Evolutionary conservation across 2,113 vertebrate species (phyloP), one percentile per base, ranked within the genome.

Genomic region (Onychostruthus taczanowskii): DNA sequence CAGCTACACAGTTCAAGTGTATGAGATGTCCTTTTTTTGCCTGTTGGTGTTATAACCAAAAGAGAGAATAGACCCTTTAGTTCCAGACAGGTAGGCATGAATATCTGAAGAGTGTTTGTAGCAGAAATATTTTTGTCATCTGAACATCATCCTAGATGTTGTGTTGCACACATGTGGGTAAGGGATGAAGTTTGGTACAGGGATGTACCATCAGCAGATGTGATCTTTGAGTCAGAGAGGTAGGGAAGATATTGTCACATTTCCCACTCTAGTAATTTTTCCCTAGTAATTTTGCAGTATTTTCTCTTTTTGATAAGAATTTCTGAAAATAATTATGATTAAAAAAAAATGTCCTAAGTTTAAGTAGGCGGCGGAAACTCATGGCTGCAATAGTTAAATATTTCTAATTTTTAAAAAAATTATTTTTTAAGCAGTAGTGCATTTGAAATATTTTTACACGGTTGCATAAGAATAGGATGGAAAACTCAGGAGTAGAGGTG

Each of bases 181-280:
- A 26, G 9, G 31, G 46, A 66, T 41, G 15, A 33, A 33, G 35
- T 49, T 76, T 73, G 28, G 15, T 66, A 7, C 28, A 58, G 43
- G 33, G n/a, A 43, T 41, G 10, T 33, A 35, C 6, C 8, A 63
- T 66, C 19, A 61, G 7, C 12, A 67, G 47, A 52, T 37, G 16
- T 44, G 13, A 61, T 14, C 5, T 58, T 83, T n/a, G 27, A 63
- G 22, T 68, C 12, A 73, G n/a, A 86, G 39, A 64, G 11, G 3
- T 0, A 0, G 19, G 30, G 16, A 72, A 72, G 6, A 7, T 49
- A n/a, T 31, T 6, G 3, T 19, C 59, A 19, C 6, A 22, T 47
- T 93, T 83, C 3, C 58, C 2, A 70, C 12, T 8, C 18, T 75
- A 5, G 6, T 37, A 37, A 37, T 37, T 73, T 87, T 84, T n/a